A percentile compares a stretch with the other conserved stretches of the same genome.
Evolutionary conservation across 1,140 invertebrate genomes (phyloP).

Genomic region (Dermatophagoides farinae): DNA sequence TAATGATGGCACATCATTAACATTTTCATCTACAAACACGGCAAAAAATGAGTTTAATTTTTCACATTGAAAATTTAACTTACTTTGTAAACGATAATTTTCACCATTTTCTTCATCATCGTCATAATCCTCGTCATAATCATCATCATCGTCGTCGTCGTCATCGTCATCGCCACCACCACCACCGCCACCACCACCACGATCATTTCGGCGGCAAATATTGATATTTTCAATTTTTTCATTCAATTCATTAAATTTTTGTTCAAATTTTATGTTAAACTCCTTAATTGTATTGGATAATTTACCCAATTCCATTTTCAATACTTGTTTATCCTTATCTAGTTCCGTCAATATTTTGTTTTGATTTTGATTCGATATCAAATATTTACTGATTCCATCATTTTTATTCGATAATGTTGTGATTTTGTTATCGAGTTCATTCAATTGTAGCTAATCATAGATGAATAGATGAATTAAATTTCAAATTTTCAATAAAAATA

Average conservation of each 20-base stretch:
- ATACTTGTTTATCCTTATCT: not conserved
- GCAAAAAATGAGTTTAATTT: no score
- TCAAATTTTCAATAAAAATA: not conserved
- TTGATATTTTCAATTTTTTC: not conserved
- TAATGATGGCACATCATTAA: not conserved
- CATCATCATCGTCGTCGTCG: not conserved
- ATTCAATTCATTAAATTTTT: not conserved
- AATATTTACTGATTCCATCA: no score
- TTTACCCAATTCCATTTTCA: not conserved
- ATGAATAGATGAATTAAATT: not conserved
- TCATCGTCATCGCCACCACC: not conserved
- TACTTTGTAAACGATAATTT: not conserved
- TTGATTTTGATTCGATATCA: no score
- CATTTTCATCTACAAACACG: not conserved
- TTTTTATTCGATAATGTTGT: not conserved
- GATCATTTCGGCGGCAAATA: not conserved
- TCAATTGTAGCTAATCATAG: not conserved
- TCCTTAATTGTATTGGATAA: not conserved
- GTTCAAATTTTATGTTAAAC: no score
- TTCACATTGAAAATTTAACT: no score
- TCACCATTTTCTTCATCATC: conserved; percentile 1
- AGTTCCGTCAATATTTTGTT: no score
- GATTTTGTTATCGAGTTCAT: not conserved
- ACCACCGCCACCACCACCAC: no score
- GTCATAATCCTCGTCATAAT: not conserved